Percentiles rank a stretch among this genome's conserved stretches.
phyloP scores from a whole-genome alignment of 2,888 invertebrate genomes.

The Tetrapedia diversipes region DNA sequence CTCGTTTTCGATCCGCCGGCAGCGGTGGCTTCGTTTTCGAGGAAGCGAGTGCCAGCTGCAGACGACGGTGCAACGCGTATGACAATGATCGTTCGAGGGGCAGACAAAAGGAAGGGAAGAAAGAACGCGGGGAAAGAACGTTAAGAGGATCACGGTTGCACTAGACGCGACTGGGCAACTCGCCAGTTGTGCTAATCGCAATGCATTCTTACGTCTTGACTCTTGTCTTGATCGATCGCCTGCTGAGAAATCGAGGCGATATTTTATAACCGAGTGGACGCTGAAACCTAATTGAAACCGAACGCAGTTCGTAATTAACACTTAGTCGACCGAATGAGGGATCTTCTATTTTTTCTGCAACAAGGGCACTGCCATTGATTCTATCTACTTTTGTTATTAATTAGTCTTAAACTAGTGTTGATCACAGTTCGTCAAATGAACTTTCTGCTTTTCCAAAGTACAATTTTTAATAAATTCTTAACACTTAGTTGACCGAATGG shows the following conservation, averaged over 20 bases:
- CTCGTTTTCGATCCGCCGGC: no score
- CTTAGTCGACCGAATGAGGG: no score
- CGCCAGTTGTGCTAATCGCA: constrained; percentile 64
- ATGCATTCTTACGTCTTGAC: constrained; percentile 65
- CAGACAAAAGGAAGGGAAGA: constrained; percentile 31
- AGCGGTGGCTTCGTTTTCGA: constrained; percentile 2
- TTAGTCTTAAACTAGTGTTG: no score
- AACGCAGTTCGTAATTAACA: no score
- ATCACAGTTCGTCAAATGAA: no score
- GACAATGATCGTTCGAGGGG: constrained; percentile 6
- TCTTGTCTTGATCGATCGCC: constrained; percentile 60
- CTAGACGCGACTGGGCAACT: constrained; percentile 57
- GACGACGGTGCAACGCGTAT: not conserved
- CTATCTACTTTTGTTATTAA: no score
- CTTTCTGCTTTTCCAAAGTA: no score
- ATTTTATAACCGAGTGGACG: constrained; percentile 33
- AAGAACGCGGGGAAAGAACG: constrained; percentile 29
- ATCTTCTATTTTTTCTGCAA: no score
- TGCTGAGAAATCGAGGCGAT: constrained; percentile 49
- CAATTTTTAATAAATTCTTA: no score
- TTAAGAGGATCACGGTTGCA: constrained; percentile 57
- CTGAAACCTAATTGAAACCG: no score
- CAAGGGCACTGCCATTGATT: no score
- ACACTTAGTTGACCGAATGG: no score
- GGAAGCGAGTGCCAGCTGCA: not conserved